Conservation (phyloP, 2,888 invertebrate species). For the Lepidocyrtinus sp. region DNA sequence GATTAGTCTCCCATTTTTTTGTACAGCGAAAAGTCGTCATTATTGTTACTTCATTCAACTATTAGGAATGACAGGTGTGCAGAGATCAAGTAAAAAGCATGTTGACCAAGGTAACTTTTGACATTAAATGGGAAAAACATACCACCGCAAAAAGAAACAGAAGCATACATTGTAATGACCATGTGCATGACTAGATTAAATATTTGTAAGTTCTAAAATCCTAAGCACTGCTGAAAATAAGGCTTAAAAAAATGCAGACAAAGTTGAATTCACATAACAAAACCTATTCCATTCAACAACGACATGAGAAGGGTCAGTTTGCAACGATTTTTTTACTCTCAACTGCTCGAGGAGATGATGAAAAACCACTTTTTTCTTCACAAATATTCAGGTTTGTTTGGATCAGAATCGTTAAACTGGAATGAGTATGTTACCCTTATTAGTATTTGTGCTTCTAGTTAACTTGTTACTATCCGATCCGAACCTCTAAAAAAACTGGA, state of each 20-base stretch:
- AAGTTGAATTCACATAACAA: background rate
- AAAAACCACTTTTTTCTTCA: too few relatives aligned
- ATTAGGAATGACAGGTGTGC: background rate
- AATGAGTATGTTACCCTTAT: too few relatives aligned
- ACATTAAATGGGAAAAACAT: background rate
- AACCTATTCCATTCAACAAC: background rate
- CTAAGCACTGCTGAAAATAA: background rate
- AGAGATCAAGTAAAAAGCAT: background rate
- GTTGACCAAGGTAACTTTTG: background rate
- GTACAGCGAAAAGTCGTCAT: background rate
- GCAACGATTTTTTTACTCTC: too few relatives aligned
- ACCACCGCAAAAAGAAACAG: background rate
- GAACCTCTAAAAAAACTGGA: too few relatives aligned
- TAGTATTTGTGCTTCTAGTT: too few relatives aligned
- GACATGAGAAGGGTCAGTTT: too few relatives aligned
- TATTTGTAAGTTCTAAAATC: background rate
- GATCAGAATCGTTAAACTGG: too few relatives aligned
- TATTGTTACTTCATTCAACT: background rate
- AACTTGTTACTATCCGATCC: too few relatives aligned
- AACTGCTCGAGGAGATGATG: too few relatives aligned
- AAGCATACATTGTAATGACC: background rate
- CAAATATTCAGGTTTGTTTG: too few relatives aligned
- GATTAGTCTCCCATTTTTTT: background rate
- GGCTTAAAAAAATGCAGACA: background rate
- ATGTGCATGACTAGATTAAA: background rate